Conservation (phyloP, 1,140 invertebrate species). For the Solenopsis invicta region DNA sequence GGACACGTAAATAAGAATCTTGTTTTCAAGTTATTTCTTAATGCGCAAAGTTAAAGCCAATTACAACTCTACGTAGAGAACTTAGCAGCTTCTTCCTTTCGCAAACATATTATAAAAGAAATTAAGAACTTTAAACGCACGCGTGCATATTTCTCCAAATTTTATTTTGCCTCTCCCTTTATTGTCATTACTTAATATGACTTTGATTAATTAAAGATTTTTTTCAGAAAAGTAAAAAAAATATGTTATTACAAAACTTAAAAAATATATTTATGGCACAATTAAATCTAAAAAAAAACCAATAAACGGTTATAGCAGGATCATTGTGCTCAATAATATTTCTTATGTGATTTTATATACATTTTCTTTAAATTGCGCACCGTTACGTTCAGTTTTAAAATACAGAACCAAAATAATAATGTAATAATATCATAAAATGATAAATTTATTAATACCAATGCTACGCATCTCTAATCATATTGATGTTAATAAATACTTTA, state of each 20-base stretch:
- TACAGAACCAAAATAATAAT: too few species aligned
- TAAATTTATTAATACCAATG: too few species aligned
- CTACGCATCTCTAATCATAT: too few species aligned
- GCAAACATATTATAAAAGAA: neutral
- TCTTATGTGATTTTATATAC: too few species aligned
- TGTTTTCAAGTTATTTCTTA: neutral
- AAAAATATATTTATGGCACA: neutral
- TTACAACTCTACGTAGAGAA: constrained; percentile 1
- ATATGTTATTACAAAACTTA: neutral
- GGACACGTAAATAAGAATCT: neutral
- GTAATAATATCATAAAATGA: too few species aligned
- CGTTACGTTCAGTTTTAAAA: too few species aligned
- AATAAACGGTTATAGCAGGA: too few species aligned
- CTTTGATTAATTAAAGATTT: neutral
- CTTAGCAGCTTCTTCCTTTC: neutral
- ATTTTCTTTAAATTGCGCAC: too few species aligned
- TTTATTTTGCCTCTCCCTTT: neutral
- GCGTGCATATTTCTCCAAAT: neutral
- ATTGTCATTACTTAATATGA: neutral
- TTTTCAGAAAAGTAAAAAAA: neutral
- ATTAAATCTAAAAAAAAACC: too few species aligned
- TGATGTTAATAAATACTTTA: too few species aligned
- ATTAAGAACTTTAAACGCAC: neutral
- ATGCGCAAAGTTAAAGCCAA: neutral
- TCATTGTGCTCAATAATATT: too few species aligned